Percentiles rank a stretch among this genome's conserved stretches.
Conservation (phyloP, 2,888 invertebrate genomes). For the Emesis castigata region DNA sequence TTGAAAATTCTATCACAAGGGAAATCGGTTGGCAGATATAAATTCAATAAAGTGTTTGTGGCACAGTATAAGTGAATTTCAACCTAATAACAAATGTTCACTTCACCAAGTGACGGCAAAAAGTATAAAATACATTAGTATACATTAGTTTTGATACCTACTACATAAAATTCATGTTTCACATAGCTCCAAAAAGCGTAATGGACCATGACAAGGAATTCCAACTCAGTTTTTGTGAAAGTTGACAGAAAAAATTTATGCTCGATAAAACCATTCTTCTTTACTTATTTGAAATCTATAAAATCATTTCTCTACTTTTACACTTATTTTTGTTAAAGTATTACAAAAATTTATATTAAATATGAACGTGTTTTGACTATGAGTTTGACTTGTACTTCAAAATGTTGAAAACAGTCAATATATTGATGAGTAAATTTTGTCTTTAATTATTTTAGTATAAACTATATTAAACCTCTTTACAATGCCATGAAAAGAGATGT, state of each 20-base stretch:
- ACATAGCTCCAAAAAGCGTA: neutral
- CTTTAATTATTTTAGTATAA: too few species aligned
- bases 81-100: too few species aligned
- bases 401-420: neutral
- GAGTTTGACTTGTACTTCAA: neutral
- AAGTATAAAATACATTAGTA: neutral
- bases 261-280: slow-evolving; percentile 1
- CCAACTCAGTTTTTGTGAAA: neutral
- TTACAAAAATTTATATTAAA: neutral
- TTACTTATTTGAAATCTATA: neutral
- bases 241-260: neutral
- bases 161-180: neutral
- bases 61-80: too few species aligned
- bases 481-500: too few species aligned
- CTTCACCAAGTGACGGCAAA: neutral
- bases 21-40: too few species aligned
- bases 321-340: neutral
- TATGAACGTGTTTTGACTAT: neutral
- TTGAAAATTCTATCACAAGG: too few species aligned
- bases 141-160: neutral
- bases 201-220: neutral
- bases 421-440: too few species aligned
- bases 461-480: too few species aligned
- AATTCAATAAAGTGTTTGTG: too few species aligned
- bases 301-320: neutral